Evolutionary conservation across 2,113 vertebrate species (phyloP).

Genomic region (Neotragus pygmaeus): DNA sequence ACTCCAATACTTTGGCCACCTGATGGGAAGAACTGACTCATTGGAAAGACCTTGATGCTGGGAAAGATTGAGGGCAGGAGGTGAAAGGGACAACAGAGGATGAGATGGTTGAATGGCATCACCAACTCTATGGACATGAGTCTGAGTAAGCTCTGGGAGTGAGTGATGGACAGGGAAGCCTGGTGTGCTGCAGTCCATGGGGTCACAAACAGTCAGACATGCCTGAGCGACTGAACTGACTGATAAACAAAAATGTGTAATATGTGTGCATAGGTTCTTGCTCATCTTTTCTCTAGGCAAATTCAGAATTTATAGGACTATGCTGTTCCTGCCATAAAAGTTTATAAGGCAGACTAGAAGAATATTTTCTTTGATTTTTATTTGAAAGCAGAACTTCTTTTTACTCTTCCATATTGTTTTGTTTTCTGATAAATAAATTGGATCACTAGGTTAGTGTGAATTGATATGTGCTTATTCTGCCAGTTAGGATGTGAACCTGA

Average conservation of each 20-base stretch:
- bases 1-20: not conserved
- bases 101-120: not conserved
- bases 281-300: not conserved
- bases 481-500: not conserved
- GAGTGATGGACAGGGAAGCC: not conserved
- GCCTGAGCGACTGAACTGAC: not conserved
- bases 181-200: not conserved
- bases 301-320: not conserved
- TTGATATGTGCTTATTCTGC: not conserved
- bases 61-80: not conserved
- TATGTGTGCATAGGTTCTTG: not conserved
- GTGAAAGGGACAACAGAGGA: not conserved
- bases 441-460: not conserved
- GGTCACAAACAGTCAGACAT: not conserved
- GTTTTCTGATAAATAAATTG: not conserved
- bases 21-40: not conserved
- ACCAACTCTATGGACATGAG: not conserved
- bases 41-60: not conserved
- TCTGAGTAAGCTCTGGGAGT: not conserved
- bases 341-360: not conserved
- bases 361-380: conserved; percentile 2
- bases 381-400: conserved; percentile 2
- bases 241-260: not conserved
- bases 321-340: not conserved
- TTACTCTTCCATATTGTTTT: not conserved